Evolutionary conservation across 1,140 invertebrate genomes (phyloP), one percentile per base, ranked within the genome.

Genomic region (Cydia amplana): DNA sequence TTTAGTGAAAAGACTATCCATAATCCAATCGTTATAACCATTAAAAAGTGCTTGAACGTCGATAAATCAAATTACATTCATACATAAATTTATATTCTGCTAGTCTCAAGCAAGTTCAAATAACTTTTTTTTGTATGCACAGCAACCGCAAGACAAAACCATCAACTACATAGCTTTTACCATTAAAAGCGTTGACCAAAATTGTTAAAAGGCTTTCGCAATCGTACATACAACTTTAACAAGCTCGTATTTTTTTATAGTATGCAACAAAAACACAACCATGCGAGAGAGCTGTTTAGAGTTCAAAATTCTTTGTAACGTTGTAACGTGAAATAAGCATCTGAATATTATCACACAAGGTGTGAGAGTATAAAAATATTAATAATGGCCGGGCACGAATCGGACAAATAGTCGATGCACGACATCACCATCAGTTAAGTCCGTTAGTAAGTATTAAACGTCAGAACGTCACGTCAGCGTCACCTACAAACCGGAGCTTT

Each of bases 331-430:
- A 60, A 60, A 60, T 12, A 23, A 60, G 55, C 18, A 60, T 60
- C 20, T 60, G 55, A 23, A 60, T 23, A 23, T 60, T 60, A 60
- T 60, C 18, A 20, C 18, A 10, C 55, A 18, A 55, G 51, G 55
- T 70, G 65, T 70, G 65, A 36, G 65, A 18, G 65, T 70, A 36
- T 40, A 70, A 70, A 79, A 77, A 81, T 80, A 83, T 77, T 79
- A 82, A 84, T 87, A 87, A 86, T 87, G 79, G 85, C 76, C 81
- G 77, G 51, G 72, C 82, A 83, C 82, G 80, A 91, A 87, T 87
- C 80, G 75, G 64, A 78, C 75, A 87, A 89, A 91, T 89, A 81
- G 85, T 84, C 74, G 70, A 77, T 78, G 84, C 88, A 90, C 88
- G 88, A 89, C 82, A 83, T 70, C 78, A 80, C 73, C 81, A 82